These are phyloP conservation scores for Monochamus saltuarius DNA, from an alignment of 1,140 invertebrate species.

Conservation along the genomic window DNA sequence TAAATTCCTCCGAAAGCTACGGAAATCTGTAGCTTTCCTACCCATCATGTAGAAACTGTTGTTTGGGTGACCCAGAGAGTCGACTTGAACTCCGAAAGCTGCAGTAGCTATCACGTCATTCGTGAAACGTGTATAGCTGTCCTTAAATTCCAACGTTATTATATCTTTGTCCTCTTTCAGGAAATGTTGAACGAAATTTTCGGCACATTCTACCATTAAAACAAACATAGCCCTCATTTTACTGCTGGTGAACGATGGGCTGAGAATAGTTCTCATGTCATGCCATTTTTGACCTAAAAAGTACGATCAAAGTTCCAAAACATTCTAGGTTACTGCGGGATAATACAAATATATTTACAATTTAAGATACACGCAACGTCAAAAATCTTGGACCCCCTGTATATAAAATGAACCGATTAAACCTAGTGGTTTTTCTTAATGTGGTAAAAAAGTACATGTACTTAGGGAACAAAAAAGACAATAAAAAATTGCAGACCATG, in stretches of 20 bases:
- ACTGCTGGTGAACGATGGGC: constrained; percentile 50
- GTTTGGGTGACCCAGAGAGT: constrained; percentile 48
- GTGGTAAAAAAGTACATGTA: too few species aligned
- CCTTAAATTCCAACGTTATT: constrained; percentile 34
- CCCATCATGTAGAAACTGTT: constrained; percentile 50
- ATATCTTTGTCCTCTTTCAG: constrained; percentile 27
- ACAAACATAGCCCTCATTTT: constrained; percentile 51
- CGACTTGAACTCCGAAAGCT: constrained; percentile 51
- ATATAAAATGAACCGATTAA: too few species aligned
- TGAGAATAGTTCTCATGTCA: constrained; percentile 48
- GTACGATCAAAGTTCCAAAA: too few species aligned
- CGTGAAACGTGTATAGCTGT: constrained; percentile 39
- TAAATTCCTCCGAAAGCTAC: constrained; percentile 4
- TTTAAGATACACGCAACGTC: not conserved
- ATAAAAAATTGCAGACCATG: too few species aligned
- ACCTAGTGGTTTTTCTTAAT: too few species aligned
- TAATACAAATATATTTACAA: too few species aligned
- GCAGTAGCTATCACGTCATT: constrained; percentile 52
- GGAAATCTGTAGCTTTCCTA: constrained; percentile 41
- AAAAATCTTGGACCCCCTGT: too few species aligned
- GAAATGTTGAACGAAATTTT: constrained; percentile 43
- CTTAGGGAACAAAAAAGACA: too few species aligned
- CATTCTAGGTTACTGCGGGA: too few species aligned
- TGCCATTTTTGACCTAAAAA: constrained; percentile 49
- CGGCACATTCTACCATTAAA: constrained; percentile 39